phyloP scores from a whole-genome alignment of 2,797 vertebrate genomes.

The Sphenopsis melanotis region DNA sequence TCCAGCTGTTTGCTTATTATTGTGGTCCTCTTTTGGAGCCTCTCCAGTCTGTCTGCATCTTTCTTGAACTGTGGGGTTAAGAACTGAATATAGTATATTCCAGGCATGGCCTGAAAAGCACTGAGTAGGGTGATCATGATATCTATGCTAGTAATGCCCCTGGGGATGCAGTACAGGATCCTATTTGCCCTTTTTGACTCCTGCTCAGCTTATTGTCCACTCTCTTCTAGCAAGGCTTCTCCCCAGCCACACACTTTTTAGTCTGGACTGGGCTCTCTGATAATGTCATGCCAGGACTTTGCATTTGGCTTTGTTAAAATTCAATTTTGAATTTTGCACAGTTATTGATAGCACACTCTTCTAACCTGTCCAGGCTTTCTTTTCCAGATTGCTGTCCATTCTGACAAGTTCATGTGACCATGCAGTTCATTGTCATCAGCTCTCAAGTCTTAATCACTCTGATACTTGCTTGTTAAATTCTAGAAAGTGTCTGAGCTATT shows the following conservation, averaged over 20 bases:
- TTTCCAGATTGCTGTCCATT: not conserved
- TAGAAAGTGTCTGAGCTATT: not conserved
- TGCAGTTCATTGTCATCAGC: not conserved
- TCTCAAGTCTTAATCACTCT: not conserved
- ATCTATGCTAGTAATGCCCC: not conserved
- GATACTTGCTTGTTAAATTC: not conserved
- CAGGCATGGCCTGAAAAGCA: accelerated
- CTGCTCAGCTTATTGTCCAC: not conserved
- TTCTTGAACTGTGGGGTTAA: not conserved
- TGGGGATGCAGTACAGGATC: not conserved
- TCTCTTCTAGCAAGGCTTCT: not conserved
- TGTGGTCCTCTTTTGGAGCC: not conserved
- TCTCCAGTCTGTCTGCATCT: not conserved
- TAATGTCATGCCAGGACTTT: not conserved
- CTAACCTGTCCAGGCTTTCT: not conserved
- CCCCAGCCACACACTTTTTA: not conserved
- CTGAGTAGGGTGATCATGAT: not conserved
- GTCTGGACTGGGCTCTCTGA: not conserved
- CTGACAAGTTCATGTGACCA: not conserved
- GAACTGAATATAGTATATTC: not conserved
- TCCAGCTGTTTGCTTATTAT: not conserved
- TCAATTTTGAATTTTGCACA: not conserved
- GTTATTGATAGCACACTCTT: not conserved
- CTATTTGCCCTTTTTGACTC: not conserved
- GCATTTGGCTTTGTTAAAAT: not conserved